Evolutionary conservation across 2,113 vertebrate species (phyloP).

Genomic region (Tinamus guttatus): DNA sequence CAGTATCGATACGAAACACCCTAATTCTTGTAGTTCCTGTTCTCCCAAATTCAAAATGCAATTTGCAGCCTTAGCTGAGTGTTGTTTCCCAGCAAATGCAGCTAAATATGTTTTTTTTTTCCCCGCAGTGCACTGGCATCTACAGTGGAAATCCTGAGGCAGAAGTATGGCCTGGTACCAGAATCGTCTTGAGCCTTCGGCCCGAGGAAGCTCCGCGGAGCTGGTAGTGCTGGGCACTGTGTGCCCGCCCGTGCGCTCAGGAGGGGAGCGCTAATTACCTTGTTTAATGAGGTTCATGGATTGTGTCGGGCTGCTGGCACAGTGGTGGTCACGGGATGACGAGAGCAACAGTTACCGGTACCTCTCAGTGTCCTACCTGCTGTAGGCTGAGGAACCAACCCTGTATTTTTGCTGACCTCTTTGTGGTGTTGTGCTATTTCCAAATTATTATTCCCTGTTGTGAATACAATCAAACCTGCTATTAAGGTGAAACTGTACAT

Average conservation of each 20-base stretch:
- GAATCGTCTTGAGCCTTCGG: not conserved
- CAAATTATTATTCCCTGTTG: not conserved
- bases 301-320: not conserved
- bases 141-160: constrained; percentile 84
- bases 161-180: constrained; percentile 80
- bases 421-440: not conserved
- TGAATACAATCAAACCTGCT: too few relatives aligned
- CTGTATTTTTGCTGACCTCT: not conserved
- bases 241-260: constrained; percentile 51
- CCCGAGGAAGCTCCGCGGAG: not conserved
- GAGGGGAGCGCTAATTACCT: not conserved
- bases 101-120: not conserved
- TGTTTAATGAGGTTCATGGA: constrained; percentile 53
- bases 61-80: rapidly evolving
- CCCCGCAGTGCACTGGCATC: constrained; percentile 83
- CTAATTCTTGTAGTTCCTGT: rapidly evolving
- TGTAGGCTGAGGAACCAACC: not conserved
- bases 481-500: not conserved
- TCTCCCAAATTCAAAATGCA: not conserved
- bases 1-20: not conserved
- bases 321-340: rapidly evolving
- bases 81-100: not conserved
- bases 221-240: constrained; percentile 64
- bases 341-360: not conserved
- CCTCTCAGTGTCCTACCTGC: not conserved